Evolutionary conservation across 2,888 invertebrate species (phyloP), one percentile per base, ranked within the genome.

Genomic region (Shargacucullia verbasci): DNA sequence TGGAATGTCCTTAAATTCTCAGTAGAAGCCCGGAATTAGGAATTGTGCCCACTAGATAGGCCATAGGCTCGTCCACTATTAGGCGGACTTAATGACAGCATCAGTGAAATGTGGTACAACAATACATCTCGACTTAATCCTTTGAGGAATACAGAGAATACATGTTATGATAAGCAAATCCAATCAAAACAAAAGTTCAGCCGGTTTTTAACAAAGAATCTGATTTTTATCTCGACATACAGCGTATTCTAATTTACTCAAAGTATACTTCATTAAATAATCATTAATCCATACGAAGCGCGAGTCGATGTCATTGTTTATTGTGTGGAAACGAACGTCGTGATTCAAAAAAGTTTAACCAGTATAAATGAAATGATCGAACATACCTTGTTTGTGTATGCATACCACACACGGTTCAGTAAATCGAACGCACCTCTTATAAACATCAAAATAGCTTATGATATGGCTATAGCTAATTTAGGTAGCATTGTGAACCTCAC

Each of bases 401-500:
- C 70, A 79, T 83, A 75, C 90, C 89, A 88, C 89, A 92, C 89
- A 85, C 85, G 80, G 79, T 71, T 79, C 74, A 78, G 59, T 76
- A 67, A 63, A 70, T 59, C 72, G 69, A 81, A 76, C 72, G 78
- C 76, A 76, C 81, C 83, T 86, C 83, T 82, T 82, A 82, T 71
- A 76, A 72, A 81, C 80, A 84, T 87, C 82, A 79, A 84, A 86
- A 86, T 82, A 80, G 81, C 82, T 82, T 82, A 85, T 83, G 85
- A 86, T 88, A 88, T 85, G 84, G 84, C 89, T 86, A 82, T 86
- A 91, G 91, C 93, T 94, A 94, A 94, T 94, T 94, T 94, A 93
- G 87, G 94, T 94, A 93, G 94, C 94, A 94, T 94, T 94, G 94
- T 94, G 85, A 85, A 86, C 83, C 86, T 84, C 88, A 90, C 88